Percentiles rank a stretch among this genome's conserved stretches.
Evolutionary conservation across 2,888 invertebrate species (phyloP).

Genomic region (Acleris laterana): DNA sequence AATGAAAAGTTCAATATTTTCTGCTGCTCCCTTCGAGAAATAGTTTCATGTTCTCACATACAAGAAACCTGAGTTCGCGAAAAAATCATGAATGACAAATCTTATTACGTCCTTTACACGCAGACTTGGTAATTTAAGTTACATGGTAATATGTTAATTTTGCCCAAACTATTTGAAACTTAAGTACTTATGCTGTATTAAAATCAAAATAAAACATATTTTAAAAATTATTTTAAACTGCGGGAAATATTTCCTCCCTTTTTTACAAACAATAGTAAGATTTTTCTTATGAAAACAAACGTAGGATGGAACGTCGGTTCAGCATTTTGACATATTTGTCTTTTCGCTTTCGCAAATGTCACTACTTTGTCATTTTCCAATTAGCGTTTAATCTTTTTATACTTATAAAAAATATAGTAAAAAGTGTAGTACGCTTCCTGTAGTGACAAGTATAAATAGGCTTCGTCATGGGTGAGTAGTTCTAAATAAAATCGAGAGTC

Average conservation of each 20-base stretch:
- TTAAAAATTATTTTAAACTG: too few relatives aligned
- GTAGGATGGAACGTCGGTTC: conserved; percentile 15
- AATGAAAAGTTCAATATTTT: too few relatives aligned
- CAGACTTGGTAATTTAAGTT: background rate
- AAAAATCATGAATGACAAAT: background rate
- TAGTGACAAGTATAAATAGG: conserved; percentile 45
- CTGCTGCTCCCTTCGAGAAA: too few relatives aligned
- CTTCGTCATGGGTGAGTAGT: conserved; percentile 75
- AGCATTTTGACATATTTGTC: conserved; percentile 30
- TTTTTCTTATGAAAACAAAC: background rate
- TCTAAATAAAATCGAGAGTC: conserved; percentile 46
- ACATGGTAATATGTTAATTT: too few relatives aligned
- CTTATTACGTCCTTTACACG: background rate
- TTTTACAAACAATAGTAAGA: background rate
- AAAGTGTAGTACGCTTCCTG: conserved; percentile 50
- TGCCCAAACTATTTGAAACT: too few relatives aligned
- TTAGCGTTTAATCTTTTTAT: conserved; percentile 52
- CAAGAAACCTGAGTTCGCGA: background rate
- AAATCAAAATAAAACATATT: too few relatives aligned
- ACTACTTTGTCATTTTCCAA: conserved; percentile 55
- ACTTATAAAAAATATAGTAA: conserved; percentile 46
- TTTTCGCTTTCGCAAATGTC: conserved; percentile 47
- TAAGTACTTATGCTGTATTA: too few relatives aligned
- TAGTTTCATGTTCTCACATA: too few relatives aligned
- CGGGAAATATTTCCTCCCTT: too few relatives aligned